Evolutionary conservation across 2,113 vertebrate genomes (phyloP), one percentile per base, ranked within the genome.

Genomic region (Grammomys surdaster): DNA sequence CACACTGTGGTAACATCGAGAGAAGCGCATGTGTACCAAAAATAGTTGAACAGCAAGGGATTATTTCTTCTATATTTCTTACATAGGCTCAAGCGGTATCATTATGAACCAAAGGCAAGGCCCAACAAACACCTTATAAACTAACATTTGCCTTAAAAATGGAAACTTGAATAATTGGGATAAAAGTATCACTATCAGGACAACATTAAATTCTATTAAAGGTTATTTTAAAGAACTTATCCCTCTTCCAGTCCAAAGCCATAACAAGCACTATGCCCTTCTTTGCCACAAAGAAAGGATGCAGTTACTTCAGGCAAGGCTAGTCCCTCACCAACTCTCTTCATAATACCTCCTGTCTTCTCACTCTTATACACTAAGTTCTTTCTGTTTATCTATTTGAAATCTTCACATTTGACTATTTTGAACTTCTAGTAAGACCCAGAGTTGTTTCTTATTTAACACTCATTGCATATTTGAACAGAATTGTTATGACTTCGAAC

Each of bases 311-410:
- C 1, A 43, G 72, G 70, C 6, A 36, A 77, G 54, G 43, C 5
- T 0, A 16, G 20, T 24, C 19, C 36, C 31, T 33, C 26, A 26
- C 48, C 24, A 67, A 40, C 13, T 70, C 6, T 46, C 28, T 20
- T 48, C 4, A 12, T 76, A 3, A 7, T 17, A 13, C 24, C 22
- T 11, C 0, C 16, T 60, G 48, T 40, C 31, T 36, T 36, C 16
- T 6, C 12, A 22, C n/a, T 33, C 7, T 33, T 36, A 36, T 0
- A 77, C 1, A 73, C 4, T 6, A 33, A 73, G 2, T 1, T 0
- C 20, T 67, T 48, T 91, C 31, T 40, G 31, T 14, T n/a, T 77
- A 48, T 14, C 43, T 16, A 67, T 69, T 69, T 46, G 5, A 36
- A 69, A 69, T 80, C 43, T 69, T 67, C 16, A 48, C 28, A 67